Evolutionary conservation across 2,888 invertebrate species (phyloP), one percentile per base, ranked within the genome.

Genomic region (Magallana nippona): DNA sequence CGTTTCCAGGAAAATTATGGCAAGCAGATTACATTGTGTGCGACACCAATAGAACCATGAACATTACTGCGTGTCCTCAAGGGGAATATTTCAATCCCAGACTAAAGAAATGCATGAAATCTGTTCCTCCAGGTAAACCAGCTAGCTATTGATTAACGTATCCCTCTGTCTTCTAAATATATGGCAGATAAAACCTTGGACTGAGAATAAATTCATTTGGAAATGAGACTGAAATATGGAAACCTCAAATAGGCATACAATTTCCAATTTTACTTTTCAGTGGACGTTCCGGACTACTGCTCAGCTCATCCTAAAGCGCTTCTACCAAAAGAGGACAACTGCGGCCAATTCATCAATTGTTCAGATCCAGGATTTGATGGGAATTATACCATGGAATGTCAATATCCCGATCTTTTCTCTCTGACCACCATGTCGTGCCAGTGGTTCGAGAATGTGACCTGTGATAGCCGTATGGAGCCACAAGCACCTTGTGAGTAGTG

Each of bases 401-500:
- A 44, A 8, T 90, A 90, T 60, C 90, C 90, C n/a, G 88, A 90
- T 32, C 83, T 88, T 81, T 90, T 88, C 80, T 86, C 87, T 8
- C 78, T 83, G 1, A 44, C 81, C 55, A 86, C 87, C 17, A 13
- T 81, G 17, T 78, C 78, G 11, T 89, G 89, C 71, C 83, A 79
- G 63, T 79, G 84, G 1, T 89, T 89, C 79, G 85, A 84, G 1
- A 81, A 78, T 5, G 88, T 88, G 1, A 55, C 82, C 8, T 87
- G 87, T 85, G 85, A 87, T 63, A 84, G 71, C 55, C 83, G 89
- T 32, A 84, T 57, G 60, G 87, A 88, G 83, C 89, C 89, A 11
- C 87, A 88, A 81, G 88, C 89, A 27, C 88, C 88, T 13, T 89
- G 89, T 89, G 84, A 85, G 86, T 84, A 44, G 56, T 57, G 0